Base-by-base conservation (phyloP, 2,888 invertebrate species). In the Volucella zonaria region DNA sequence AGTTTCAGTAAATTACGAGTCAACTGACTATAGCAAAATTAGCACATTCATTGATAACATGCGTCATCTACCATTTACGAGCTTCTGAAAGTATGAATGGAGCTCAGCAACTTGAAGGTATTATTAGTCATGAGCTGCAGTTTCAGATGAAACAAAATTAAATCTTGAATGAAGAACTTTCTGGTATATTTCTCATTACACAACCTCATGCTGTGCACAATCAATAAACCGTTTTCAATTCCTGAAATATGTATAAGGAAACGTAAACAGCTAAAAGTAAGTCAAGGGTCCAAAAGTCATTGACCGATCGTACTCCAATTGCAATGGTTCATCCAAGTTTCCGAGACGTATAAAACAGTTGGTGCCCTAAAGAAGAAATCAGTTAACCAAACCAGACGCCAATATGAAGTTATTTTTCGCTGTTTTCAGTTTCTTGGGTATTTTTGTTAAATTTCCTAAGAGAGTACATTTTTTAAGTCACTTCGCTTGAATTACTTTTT, bases 371-470 rank as follows among this genome's bases (percentile, higher is more conserved):
- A 58, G 15, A 42, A 4, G n/a, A 42, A 14, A 11, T 15, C 40
- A 59, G 40, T 15, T 10, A 10, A 6, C 18, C 18, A 42, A 40
- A 40, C 14, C 40, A 40, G 58, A 11, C 43, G 9, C 8, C 59
- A 43, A 59, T 11, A 59, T 59, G 59, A 59, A 43, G 42, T 40
- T 43, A 3, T 42, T 43, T 11, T 8, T 42, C 12, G 59, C 42
- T 18, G 9, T 59, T 15, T 31, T 59, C 12, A 12, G 8, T 12
- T 18, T 14, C 12, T 59, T 18, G 18, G 2, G 59, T 59, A 54
- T 4, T 12, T 56, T n/a, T 68, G 43, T 45, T 68, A 56, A 1
- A 31, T 10, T 45, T 68, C 45, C 8, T 68, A 23, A 23, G 18
- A 23, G 18, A 23, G 2, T 23, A 23, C 18, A 23, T 23, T 68